Conservation (phyloP, 2,888 invertebrate species). For the Drosophila anceps region DNA sequence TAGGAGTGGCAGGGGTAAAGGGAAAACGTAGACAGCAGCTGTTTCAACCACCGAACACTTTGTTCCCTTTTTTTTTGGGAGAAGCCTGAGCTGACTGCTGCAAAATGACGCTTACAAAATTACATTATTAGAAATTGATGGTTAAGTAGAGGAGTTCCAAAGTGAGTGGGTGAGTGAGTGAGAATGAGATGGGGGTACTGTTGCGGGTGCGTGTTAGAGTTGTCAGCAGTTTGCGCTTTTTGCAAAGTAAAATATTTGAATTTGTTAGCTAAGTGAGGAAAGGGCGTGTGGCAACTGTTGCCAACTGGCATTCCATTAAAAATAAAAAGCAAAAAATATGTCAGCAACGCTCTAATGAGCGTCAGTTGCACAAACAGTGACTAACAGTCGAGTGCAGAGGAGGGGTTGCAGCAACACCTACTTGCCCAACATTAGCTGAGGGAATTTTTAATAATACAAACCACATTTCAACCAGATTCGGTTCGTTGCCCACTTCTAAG, state of each 20-base stretch:
- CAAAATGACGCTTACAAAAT: constrained; percentile 80
- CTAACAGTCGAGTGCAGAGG: neutral
- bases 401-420: constrained; percentile 19
- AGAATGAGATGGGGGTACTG: neutral
- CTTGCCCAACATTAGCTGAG: constrained; percentile 37
- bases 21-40: constrained; percentile 32
- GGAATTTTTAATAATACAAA: constrained; percentile 74
- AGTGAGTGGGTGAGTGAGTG: neutral
- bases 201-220: constrained; percentile 9
- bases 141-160: constrained; percentile 39
- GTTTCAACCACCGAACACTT: constrained; percentile 50
- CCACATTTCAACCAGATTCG: constrained; percentile 66
- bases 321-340: constrained; percentile 49
- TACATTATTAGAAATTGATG: constrained; percentile 82
- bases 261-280: constrained; percentile 2
- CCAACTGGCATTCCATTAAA: constrained; percentile 52
- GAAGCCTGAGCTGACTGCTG: constrained; percentile 39
- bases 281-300: constrained; percentile 1
- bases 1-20: neutral
- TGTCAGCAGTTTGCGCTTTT: constrained; percentile 48
- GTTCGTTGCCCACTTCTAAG: constrained; percentile 44
- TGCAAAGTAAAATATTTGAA: constrained; percentile 16
- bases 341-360: constrained; percentile 59
- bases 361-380: constrained; percentile 23
- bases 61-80: constrained; percentile 10